Evolutionary conservation across 2,113 vertebrate species (phyloP).

Genomic region (Conger conger): DNA sequence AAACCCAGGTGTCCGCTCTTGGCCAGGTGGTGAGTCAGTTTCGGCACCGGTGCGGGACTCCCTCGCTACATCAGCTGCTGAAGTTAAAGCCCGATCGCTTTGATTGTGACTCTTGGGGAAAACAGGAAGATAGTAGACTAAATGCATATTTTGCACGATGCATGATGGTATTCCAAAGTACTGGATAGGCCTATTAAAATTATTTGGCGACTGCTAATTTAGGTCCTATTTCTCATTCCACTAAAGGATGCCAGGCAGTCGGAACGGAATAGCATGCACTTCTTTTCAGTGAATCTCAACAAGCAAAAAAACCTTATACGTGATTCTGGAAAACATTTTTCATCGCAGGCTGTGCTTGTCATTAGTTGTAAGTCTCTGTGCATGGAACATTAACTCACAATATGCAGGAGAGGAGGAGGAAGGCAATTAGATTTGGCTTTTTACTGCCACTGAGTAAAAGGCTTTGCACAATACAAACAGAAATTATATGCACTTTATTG

Average conservation of each 20-base stretch:
- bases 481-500: not conserved
- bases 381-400: constrained; percentile 41
- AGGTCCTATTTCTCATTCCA: not conserved
- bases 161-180: not conserved
- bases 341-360: constrained; percentile 33
- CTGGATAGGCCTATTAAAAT: not conserved
- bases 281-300: constrained; percentile 12
- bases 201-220: not conserved
- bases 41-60: not conserved
- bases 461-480: not conserved
- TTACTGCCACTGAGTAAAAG: constrained; percentile 6
- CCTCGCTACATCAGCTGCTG: not conserved
- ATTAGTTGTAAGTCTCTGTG: constrained; percentile 44
- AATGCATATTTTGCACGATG: not conserved
- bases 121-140: not conserved
- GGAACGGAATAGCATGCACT: constrained; percentile 9
- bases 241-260: constrained; percentile 10
- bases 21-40: not conserved
- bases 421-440: constrained; percentile 27
- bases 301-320: constrained; percentile 3
- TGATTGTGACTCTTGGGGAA: not conserved
- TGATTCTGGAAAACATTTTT: not conserved
- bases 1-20: not conserved
- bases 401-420: constrained; percentile 19
- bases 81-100: not conserved